phyloP scores from a whole-genome alignment of 2,113 vertebrate genomes.

The Strix uralensis region DNA sequence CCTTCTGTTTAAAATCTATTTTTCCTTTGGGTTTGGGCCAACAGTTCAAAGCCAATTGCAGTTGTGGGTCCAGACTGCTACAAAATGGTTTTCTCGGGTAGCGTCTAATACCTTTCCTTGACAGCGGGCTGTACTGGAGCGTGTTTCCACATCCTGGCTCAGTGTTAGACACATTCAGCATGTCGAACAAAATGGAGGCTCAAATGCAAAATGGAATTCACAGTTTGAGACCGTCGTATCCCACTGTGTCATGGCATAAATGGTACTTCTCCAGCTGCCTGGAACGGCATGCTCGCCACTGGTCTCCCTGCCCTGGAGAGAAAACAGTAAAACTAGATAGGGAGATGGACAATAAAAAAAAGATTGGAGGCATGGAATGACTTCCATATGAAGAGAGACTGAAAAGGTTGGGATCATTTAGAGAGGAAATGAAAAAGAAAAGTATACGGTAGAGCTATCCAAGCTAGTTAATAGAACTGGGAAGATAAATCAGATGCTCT shows the following conservation, averaged over 20 bases:
- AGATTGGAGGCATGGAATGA: conserved; percentile 39
- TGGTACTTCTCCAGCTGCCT: conserved; percentile 18
- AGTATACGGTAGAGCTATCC: conserved; percentile 24
- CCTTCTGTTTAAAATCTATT: conserved; percentile 62
- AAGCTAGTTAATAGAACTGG: conserved; percentile 13
- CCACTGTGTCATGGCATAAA: conserved; percentile 14
- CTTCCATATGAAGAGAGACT: conserved; percentile 52
- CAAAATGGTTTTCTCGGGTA: background rate
- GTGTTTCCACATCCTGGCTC: background rate
- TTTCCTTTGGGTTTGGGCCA: conserved; percentile 45
- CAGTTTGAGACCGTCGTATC: background rate
- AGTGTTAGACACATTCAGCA: background rate
- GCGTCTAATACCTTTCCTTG: conserved; percentile 38
- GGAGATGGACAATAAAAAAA: conserved; percentile 54
- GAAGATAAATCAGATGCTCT: conserved; percentile 45
- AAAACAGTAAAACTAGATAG: conserved; percentile 45
- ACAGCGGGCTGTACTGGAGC: background rate
- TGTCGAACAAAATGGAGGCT: conserved; percentile 18
- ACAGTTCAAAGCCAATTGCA: conserved; percentile 36
- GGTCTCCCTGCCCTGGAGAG: conserved; percentile 5
- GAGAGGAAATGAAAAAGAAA: conserved; percentile 55
- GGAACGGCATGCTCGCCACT: background rate
- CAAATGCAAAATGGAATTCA: conserved; percentile 33
- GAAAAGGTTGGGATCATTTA: conserved; percentile 37
- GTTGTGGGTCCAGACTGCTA: conserved; percentile 38